Conservation (phyloP, 2,888 invertebrate species). For the Metopia argyrocephala region DNA sequence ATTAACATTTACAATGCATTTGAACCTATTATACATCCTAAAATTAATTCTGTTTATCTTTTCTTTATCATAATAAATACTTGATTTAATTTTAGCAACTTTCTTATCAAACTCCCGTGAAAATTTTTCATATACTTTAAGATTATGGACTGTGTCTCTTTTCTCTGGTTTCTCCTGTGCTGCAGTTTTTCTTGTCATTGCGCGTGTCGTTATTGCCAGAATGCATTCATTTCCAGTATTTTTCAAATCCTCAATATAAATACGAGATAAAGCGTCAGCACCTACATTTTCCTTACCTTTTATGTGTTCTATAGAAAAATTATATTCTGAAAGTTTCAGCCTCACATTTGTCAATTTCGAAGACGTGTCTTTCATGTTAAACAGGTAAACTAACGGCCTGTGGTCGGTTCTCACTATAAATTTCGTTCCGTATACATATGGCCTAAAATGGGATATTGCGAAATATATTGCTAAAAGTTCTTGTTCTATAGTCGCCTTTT, state of each 20-base stretch:
- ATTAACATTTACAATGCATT: background rate
- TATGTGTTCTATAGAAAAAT: slow-evolving; percentile 64
- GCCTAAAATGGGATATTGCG: slow-evolving; percentile 65
- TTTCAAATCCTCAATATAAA: slow-evolving; percentile 8
- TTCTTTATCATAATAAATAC: background rate
- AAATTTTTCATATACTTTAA: too few relatives aligned
- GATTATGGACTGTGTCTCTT: too few relatives aligned
- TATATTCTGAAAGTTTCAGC: slow-evolving; percentile 65
- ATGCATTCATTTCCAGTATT: background rate
- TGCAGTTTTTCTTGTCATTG: background rate
- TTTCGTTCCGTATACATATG: slow-evolving; percentile 57
- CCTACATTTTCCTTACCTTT: slow-evolving; percentile 63
- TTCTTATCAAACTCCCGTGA: background rate
- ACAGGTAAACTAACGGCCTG: slow-evolving; percentile 66
- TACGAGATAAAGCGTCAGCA: slow-evolving; percentile 29
- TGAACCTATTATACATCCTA: slow-evolving; percentile 22
- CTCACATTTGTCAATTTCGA: slow-evolving; percentile 67
- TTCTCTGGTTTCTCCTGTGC: too few relatives aligned
- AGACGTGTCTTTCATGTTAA: slow-evolving; percentile 65
- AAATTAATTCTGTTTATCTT: background rate
- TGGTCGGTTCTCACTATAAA: slow-evolving; percentile 66
- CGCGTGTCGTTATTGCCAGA: slow-evolving; percentile 14
- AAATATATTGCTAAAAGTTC: slow-evolving; percentile 64
- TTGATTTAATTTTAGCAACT: background rate
- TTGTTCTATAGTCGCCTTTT: slow-evolving; percentile 34